A percentile compares a stretch with the other conserved stretches of the same genome.
phyloP scores from a whole-genome alignment of 2,888 invertebrate genomes.

The Hydraecia micacea region DNA sequence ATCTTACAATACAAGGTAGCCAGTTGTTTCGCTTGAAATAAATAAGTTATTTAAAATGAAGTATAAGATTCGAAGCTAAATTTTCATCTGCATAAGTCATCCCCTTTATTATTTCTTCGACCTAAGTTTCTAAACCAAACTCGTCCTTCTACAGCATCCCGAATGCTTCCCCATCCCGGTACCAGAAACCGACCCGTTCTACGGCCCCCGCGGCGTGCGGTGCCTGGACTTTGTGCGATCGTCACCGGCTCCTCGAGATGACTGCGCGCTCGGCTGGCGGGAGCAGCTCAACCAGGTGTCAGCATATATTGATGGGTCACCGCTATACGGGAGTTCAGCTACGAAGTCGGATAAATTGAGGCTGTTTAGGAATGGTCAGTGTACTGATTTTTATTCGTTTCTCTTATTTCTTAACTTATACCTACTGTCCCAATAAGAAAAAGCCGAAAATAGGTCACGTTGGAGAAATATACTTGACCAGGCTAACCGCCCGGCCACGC shows the following conservation, averaged over 20 bases:
- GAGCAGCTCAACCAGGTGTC: slow-evolving; percentile 96
- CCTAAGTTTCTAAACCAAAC: neutral
- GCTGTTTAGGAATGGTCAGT: slow-evolving; percentile 93
- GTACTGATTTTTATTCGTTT: neutral
- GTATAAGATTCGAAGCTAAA: neutral
- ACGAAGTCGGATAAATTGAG: slow-evolving; percentile 93
- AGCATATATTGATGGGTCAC: slow-evolving; percentile 95
- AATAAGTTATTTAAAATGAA: neutral
- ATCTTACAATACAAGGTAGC: neutral
- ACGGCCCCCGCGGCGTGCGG: slow-evolving; percentile 92
- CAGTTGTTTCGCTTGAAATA: neutral
- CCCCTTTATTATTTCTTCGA: neutral
- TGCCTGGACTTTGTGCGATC: slow-evolving; percentile 96
- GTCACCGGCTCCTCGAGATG: slow-evolving; percentile 94
- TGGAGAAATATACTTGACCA: too few relatives aligned
- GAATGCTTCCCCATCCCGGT: slow-evolving; percentile 96
- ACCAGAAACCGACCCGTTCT: slow-evolving; percentile 93
- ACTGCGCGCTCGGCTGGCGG: slow-evolving; percentile 95
- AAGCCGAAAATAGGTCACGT: too few relatives aligned
- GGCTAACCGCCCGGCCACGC: too few relatives aligned
- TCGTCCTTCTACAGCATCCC: slow-evolving; percentile 91
- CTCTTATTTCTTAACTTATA: neutral
- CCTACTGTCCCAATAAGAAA: too few relatives aligned
- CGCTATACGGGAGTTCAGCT: slow-evolving; percentile 94
- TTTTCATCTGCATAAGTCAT: neutral